Evolutionary conservation across 2,888 invertebrate species (phyloP).

Genomic region (Unio pictorum): DNA sequence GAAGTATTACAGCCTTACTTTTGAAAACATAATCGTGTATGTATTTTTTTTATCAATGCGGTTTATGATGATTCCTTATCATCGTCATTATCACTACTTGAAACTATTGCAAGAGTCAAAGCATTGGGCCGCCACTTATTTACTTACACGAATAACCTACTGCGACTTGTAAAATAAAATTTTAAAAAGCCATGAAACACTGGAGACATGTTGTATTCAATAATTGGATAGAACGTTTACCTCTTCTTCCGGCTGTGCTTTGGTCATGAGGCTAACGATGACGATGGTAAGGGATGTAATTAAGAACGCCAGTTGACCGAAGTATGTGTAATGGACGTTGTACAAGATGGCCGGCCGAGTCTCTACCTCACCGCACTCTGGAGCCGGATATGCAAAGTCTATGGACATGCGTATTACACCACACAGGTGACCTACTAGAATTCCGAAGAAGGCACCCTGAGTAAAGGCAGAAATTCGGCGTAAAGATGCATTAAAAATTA

Average conservation of each 20-base stretch:
- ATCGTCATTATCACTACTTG: too few relatives aligned
- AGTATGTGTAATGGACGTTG: constrained; percentile 66
- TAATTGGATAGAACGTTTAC: constrained; percentile 21
- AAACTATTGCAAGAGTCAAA: too few relatives aligned
- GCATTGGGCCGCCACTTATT: too few relatives aligned
- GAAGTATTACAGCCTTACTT: too few relatives aligned
- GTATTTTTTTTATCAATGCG: too few relatives aligned
- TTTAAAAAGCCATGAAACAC: too few relatives aligned
- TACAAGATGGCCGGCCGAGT: constrained; percentile 63
- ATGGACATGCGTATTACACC: constrained; percentile 72
- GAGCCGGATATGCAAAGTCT: constrained; percentile 71
- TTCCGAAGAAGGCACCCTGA: constrained; percentile 73
- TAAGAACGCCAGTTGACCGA: constrained; percentile 53
- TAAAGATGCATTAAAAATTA: too few relatives aligned
- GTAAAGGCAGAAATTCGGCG: constrained; percentile 1
- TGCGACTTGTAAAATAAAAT: too few relatives aligned
- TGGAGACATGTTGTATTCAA: too few relatives aligned
- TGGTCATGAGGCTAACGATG: constrained; percentile 51
- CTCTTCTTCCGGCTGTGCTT: constrained; percentile 39
- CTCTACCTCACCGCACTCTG: constrained; percentile 71
- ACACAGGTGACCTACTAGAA: constrained; percentile 70
- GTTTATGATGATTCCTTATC: too few relatives aligned
- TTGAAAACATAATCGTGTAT: too few relatives aligned
- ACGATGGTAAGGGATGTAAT: constrained; percentile 55
- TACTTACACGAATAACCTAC: too few relatives aligned